A percentile compares a stretch with the other conserved stretches of the same genome.
These are phyloP conservation scores for Atopsyche davidsoni DNA, from an alignment of 1,140 invertebrate genomes.

Conservation along the genomic window DNA sequence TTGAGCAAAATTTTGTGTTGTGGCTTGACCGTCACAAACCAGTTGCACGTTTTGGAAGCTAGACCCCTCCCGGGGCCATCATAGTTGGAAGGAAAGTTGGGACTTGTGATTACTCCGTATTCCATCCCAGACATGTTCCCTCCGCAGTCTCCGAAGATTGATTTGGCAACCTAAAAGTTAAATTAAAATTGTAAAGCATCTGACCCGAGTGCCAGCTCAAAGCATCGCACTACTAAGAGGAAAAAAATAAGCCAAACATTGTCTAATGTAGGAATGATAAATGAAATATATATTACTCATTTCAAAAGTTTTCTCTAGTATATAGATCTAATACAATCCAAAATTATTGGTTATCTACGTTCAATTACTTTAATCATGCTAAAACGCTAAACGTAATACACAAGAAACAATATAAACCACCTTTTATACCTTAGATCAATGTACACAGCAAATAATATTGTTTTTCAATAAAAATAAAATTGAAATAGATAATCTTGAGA, in stretches of 20 bases:
- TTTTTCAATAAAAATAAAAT: too few species aligned
- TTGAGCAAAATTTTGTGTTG: constrained; percentile 78
- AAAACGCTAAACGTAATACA: too few species aligned
- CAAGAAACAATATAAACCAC: too few species aligned
- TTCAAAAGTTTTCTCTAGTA: too few species aligned
- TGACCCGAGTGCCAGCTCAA: constrained; percentile 68
- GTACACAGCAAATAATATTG: too few species aligned
- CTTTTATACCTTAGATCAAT: too few species aligned
- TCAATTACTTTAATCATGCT: too few species aligned
- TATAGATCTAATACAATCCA: too few species aligned
- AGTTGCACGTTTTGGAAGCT: constrained; percentile 83
- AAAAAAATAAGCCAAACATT: background rate
- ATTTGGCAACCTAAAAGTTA: constrained; percentile 74
- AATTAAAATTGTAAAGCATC: constrained; percentile 77
- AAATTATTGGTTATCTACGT: too few species aligned
- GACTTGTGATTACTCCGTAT: constrained; percentile 81
- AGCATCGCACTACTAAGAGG: constrained; percentile 56
- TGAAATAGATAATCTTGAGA: too few species aligned
- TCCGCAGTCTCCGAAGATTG: constrained; percentile 87
- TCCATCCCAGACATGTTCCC: constrained; percentile 79
- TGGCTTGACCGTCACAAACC: constrained; percentile 80
- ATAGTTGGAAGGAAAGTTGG: constrained; percentile 82
- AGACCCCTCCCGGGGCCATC: constrained; percentile 66
- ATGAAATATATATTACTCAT: background rate
- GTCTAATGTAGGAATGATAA: background rate